phyloP scores from a whole-genome alignment of 2,797 vertebrate genomes.

The Mormyrus proboscirostris region DNA sequence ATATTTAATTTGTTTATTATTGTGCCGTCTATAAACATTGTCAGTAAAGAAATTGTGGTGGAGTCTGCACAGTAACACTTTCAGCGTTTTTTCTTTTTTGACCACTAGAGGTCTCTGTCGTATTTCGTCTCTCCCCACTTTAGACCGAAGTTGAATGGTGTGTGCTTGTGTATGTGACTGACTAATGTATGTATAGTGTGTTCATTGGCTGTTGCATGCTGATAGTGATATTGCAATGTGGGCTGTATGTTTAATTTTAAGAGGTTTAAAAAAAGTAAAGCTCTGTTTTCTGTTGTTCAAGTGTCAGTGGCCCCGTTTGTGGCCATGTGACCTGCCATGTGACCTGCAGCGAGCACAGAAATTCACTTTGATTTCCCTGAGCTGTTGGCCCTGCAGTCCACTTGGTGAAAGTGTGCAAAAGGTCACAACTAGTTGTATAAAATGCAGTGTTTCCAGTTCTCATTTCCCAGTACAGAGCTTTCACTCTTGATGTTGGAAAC shows the following conservation, averaged over 20 bases:
- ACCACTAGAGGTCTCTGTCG: constrained; percentile 61
- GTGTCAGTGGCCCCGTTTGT: not conserved
- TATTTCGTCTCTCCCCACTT: constrained; percentile 16
- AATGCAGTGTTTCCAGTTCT: not conserved
- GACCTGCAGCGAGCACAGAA: not conserved
- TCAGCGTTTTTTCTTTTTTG: not conserved
- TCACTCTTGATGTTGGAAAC: not conserved
- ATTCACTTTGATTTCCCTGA: not conserved
- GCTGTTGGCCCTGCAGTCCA: not conserved
- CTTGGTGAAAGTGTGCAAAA: not conserved
- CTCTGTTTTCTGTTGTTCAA: not conserved
- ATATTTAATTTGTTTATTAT: not conserved
- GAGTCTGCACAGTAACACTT: not conserved
- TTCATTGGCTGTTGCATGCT: not conserved
- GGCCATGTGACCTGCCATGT: not conserved
- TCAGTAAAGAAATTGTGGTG: not conserved
- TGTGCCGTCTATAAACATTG: not conserved
- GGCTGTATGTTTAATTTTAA: not conserved
- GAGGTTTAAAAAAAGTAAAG: not conserved
- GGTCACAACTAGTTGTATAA: not conserved
- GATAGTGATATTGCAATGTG: not conserved
- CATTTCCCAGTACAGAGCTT: not conserved
- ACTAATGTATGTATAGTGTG: not conserved
- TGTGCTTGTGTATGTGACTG: not conserved
- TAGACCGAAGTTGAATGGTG: not conserved